A percentile compares a stretch with the other conserved stretches of the same genome.
Conservation (phyloP, 2,888 invertebrate genomes). For the Corythucha ciliata region DNA sequence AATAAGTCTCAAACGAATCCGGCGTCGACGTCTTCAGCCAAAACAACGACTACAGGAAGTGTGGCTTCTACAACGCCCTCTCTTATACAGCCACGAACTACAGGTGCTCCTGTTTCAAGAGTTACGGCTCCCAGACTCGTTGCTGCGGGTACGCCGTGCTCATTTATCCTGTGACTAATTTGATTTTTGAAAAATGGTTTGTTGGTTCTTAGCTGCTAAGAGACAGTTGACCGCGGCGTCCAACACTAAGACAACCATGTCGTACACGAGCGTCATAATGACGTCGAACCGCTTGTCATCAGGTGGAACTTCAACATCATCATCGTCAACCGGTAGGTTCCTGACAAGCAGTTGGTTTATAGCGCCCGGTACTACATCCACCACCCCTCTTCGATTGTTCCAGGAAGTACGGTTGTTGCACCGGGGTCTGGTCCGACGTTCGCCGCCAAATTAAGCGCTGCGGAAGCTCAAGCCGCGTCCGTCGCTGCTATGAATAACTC, state of each 20-base stretch:
- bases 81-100: not conserved
- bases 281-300: too few species aligned
- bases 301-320: too few species aligned
- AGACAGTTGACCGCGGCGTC: slow-evolving; percentile 42
- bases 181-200: not conserved
- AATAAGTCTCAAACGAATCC: slow-evolving; percentile 23
- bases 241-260: slow-evolving; percentile 49
- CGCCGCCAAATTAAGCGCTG: slow-evolving; percentile 57
- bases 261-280: slow-evolving; percentile 50
- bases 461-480: slow-evolving; percentile 34
- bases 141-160: not conserved
- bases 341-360: too few species aligned
- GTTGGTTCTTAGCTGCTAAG: slow-evolving; percentile 41
- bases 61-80: not conserved
- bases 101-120: not conserved
- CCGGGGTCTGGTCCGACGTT: slow-evolving; percentile 55
- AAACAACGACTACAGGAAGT: slow-evolving; percentile 22
- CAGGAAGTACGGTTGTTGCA: too few species aligned
- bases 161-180: slow-evolving; percentile 38
- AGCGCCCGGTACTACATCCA: not conserved
- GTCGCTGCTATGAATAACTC: slow-evolving; percentile 37
- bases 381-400: not conserved
- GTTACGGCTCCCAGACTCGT: slow-evolving; percentile 3
- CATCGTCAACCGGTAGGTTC: too few species aligned
- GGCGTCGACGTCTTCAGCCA: slow-evolving; percentile 16